Evolutionary conservation across 2,888 invertebrate genomes (phyloP), one percentile per base, ranked within the genome.

Genomic region (Psococerastis gibbosa): DNA sequence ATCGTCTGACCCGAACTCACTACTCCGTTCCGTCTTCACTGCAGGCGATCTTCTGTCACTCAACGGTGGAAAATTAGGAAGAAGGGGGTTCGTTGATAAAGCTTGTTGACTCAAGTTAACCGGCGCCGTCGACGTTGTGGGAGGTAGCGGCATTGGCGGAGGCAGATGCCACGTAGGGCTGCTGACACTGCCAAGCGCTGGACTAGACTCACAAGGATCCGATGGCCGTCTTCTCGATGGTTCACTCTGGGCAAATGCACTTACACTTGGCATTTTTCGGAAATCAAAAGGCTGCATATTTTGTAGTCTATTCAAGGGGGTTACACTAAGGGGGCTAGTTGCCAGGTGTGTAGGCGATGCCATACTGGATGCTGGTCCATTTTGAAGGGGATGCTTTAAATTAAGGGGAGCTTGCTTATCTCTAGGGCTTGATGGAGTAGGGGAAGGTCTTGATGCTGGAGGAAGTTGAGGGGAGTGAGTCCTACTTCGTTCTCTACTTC

Each of bases 261-360:
- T 44, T 18, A 49, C 33, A 6, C 47, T 47, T 2, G 52, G 54
- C 44, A 80, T 65, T 57, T 85, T 85, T 22, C 89, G 74, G 57
- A 83, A 91, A 60, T 92, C 91, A 59, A 89, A 89, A 0, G 92
- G 91, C 57, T 92, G 91, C 91, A 94, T 91, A 55, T 80, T 91
- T 64, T 91, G 89, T 41, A 92, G 68, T 54, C 85, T 76, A 60
- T 82, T 88, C 49, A 92, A 66, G 2, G 92, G 91, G 8, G 84
- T 81, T 22, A 73, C 69, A 50, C 73, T 71, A 20, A 72, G 59
- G 34, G 75, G 73, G 63, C 75, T 75, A 55, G 71, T 68, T 41
- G 62, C 63, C 44, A 63, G 67, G 34, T 61, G 68, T 54, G 73
- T 69, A 54, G 75, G 70, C 54, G 75, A 71, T 59, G 68, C 69